A percentile compares a stretch with the other conserved stretches of the same genome.
phyloP scores from a whole-genome alignment of 2,888 invertebrate genomes.

The Norana najaformis region DNA sequence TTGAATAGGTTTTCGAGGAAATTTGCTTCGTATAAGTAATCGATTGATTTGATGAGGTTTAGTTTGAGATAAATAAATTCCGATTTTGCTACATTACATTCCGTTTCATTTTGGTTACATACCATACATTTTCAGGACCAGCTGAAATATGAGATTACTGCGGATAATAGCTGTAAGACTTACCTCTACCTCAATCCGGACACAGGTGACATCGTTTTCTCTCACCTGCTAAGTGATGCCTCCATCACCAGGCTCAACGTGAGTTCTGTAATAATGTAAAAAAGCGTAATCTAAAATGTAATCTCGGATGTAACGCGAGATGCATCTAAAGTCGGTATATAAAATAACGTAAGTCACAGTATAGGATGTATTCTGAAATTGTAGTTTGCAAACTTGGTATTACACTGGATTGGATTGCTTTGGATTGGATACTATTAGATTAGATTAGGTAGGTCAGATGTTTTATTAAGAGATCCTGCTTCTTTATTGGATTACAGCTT shows the following conservation, averaged over 20 bases:
- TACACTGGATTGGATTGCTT: background rate
- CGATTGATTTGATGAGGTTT: background rate
- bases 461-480: background rate
- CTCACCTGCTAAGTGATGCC: constrained; percentile 38
- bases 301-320: too few species aligned
- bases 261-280: constrained; percentile 30
- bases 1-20: background rate
- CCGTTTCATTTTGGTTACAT: constrained; percentile 1
- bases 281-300: too few species aligned
- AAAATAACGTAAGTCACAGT: too few species aligned
- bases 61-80: background rate
- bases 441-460: too few species aligned
- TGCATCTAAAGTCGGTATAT: too few species aligned
- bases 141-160: constrained; percentile 38
- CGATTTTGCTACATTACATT: background rate
- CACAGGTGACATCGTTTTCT: constrained; percentile 45
- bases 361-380: background rate
- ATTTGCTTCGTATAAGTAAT: background rate
- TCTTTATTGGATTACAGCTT: background rate
- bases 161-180: constrained; percentile 44
- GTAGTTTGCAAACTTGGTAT: background rate
- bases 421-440: background rate
- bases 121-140: constrained; percentile 32
- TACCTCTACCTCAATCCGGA: constrained; percentile 53
- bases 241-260: constrained; percentile 49